Evolutionary conservation across 2,888 invertebrate species (phyloP).

Genomic region (Limnephilus auricula): DNA sequence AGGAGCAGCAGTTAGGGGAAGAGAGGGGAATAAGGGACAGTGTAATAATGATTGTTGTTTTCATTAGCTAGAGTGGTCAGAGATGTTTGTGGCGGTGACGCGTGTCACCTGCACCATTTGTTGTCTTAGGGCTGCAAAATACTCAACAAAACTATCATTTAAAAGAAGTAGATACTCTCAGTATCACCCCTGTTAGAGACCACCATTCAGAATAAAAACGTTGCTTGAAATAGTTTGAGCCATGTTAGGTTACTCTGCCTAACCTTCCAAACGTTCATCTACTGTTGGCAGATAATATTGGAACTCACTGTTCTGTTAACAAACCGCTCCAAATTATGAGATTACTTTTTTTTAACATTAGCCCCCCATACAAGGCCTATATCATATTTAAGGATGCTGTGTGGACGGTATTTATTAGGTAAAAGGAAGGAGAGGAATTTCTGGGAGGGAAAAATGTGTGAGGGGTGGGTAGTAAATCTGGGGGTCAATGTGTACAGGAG

Average conservation of each 20-base stretch:
- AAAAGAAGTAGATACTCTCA: not conserved
- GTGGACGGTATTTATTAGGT: too few species aligned
- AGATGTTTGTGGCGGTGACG: slow-evolving; percentile 30
- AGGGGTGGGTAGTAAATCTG: too few species aligned
- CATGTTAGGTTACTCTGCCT: too few species aligned
- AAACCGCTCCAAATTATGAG: too few species aligned
- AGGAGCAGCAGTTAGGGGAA: not conserved
- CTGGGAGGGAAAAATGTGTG: too few species aligned
- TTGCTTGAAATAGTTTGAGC: not conserved
- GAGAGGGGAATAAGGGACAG: slow-evolving; percentile 11
- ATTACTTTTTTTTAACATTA: too few species aligned
- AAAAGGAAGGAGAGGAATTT: too few species aligned
- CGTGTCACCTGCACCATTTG: slow-evolving; percentile 31
- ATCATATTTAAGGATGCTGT: too few species aligned
- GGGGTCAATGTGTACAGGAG: too few species aligned
- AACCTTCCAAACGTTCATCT: not conserved
- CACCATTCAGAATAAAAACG: not conserved
- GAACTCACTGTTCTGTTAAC: too few species aligned
- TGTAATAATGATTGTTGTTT: slow-evolving; percentile 60
- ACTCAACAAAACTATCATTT: not conserved
- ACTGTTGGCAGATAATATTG: too few species aligned
- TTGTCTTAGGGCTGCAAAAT: not conserved
- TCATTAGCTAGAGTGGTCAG: slow-evolving; percentile 60
- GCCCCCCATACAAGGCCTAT: too few species aligned
- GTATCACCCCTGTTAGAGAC: not conserved